A percentile compares a stretch with the other conserved stretches of the same genome.
Conservation (phyloP, 2,113 vertebrate species). For the Phainopepla nitens region DNA sequence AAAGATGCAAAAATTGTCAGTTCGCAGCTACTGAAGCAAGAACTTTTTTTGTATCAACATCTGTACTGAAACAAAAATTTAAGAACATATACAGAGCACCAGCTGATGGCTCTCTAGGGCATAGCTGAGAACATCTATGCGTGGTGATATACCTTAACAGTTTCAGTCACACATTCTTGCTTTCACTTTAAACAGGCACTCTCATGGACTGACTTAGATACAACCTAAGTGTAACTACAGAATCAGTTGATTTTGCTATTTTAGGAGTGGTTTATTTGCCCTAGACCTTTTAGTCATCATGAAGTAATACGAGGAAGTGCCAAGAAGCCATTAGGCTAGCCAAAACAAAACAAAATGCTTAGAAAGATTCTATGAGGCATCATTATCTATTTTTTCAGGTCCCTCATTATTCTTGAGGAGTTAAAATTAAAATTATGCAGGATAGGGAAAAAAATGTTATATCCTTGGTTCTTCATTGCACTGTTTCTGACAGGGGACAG, state of each 20-base stretch:
- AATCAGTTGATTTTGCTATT: background rate
- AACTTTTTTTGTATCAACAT: background rate
- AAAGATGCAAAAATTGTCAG: background rate
- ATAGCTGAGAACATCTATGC: background rate
- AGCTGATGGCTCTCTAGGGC: background rate
- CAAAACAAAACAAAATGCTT: background rate
- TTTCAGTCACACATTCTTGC: background rate
- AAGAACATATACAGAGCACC: background rate
- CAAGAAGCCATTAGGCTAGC: background rate
- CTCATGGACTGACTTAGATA: background rate
- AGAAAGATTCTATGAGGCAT: background rate
- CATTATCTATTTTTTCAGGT: background rate
- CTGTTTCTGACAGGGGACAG: background rate
- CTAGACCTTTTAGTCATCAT: background rate
- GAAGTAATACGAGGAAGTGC: background rate
- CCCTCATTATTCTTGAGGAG: background rate
- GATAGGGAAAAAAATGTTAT: background rate
- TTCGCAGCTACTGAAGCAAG: background rate
- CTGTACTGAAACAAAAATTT: background rate
- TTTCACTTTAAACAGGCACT: background rate
- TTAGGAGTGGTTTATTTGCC: background rate
- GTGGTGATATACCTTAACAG: background rate
- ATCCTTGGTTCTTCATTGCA: background rate
- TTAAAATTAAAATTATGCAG: background rate
- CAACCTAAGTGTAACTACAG: background rate